phyloP scores from a whole-genome alignment of 92 coral and sea anemone genomes.

The Zoanthus gigantus region DNA sequence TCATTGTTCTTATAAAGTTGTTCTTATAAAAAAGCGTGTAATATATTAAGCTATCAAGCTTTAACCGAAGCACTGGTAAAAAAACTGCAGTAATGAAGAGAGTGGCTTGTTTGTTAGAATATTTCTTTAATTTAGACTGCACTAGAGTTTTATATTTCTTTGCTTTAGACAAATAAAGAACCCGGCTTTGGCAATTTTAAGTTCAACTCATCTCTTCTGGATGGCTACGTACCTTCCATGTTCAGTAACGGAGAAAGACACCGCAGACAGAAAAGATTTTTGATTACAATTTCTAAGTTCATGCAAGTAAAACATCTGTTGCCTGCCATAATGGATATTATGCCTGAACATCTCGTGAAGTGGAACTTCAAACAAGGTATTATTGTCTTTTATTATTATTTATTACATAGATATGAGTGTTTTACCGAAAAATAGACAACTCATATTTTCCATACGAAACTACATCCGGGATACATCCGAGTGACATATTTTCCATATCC shows the following conservation, averaged over 20 bases:
- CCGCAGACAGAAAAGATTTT: constrained; percentile 68
- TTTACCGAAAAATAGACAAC: no score
- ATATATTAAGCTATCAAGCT: no score
- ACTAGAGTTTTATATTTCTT: no score
- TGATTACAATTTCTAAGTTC: constrained; percentile 71
- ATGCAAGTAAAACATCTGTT: constrained; percentile 78
- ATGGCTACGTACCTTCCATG: constrained; percentile 82
- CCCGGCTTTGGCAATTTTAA: constrained; percentile 87
- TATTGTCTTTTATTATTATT: background rate
- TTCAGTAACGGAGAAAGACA: constrained; percentile 83
- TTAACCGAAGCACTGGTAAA: no score
- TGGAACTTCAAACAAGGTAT: constrained; percentile 92
- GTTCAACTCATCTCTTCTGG: constrained; percentile 80
- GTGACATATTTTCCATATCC: no score
- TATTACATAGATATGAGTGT: background rate
- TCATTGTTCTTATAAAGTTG: no score
- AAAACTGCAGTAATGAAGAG: no score
- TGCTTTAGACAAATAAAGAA: constrained; percentile 76
- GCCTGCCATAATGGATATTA: constrained; percentile 85
- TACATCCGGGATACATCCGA: no score
- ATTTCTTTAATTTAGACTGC: no score
- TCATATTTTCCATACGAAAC: no score
- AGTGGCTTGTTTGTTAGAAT: no score
- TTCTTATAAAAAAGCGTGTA: no score
- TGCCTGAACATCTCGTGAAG: constrained; percentile 89